A percentile compares a stretch with the other conserved stretches of the same genome.
Evolutionary conservation across 2,888 invertebrate species (phyloP).

Genomic region (Baronia brevicornis): DNA sequence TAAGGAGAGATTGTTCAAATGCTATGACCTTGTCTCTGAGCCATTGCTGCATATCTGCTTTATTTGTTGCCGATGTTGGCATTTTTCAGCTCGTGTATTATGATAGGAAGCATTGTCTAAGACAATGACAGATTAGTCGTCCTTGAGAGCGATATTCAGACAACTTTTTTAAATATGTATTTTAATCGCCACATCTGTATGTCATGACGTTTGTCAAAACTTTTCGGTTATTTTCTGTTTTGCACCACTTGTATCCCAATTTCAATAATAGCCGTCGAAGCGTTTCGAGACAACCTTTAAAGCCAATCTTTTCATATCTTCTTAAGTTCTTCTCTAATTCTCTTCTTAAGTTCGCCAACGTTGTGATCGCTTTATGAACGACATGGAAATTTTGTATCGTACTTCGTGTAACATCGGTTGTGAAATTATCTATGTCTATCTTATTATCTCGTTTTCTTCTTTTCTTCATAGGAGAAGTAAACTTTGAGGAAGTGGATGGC

Average conservation of each 20-base stretch:
- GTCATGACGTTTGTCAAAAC: conserved; percentile 18
- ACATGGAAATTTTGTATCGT: conserved; percentile 14
- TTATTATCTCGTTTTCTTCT: conserved; percentile 13
- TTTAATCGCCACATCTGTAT: conserved; percentile 17
- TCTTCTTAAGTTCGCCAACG: conserved; percentile 9
- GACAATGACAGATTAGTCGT: conserved; percentile 20
- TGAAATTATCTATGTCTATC: conserved; percentile 12
- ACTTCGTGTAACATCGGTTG: conserved; percentile 13
- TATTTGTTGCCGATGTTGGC: too few relatives aligned
- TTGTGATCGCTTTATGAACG: too few relatives aligned
- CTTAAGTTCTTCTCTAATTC: too few relatives aligned
- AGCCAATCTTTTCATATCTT: too few relatives aligned
- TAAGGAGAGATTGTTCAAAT: too few relatives aligned
- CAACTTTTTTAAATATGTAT: conserved; percentile 21
- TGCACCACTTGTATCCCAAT: conserved; percentile 21
- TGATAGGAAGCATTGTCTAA: too few relatives aligned
- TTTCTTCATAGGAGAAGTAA: conserved; percentile 15
- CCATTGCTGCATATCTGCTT: too few relatives aligned
- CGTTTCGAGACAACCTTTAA: too few relatives aligned
- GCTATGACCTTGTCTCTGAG: too few relatives aligned
- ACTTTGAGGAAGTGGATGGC: conserved; percentile 10
- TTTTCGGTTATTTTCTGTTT: conserved; percentile 19
- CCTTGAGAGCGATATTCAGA: conserved; percentile 17
- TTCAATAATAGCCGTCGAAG: too few relatives aligned
- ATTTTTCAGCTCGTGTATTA: too few relatives aligned